Conservation (phyloP, 2,797 vertebrate species). For the Premnoplex brunnescens region DNA sequence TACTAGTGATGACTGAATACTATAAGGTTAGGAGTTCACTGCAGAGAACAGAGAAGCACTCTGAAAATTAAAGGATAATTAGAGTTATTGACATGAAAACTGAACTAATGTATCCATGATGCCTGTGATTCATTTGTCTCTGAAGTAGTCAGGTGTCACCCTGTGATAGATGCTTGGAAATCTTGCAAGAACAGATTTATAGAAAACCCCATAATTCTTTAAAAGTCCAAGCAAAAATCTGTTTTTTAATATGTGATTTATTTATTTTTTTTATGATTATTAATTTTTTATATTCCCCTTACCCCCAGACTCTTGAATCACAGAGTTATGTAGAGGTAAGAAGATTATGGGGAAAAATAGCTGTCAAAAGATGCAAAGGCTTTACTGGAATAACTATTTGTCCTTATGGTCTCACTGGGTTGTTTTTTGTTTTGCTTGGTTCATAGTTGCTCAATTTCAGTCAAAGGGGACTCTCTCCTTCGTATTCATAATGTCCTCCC, state of each 20-base stretch:
- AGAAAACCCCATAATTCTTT: background rate
- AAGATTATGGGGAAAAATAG: background rate
- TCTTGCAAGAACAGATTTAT: background rate
- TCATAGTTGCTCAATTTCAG: background rate
- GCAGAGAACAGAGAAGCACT: background rate
- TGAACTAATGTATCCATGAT: background rate
- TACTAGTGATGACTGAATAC: background rate
- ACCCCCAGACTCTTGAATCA: background rate
- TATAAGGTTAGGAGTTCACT: background rate
- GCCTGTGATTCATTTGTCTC: background rate
- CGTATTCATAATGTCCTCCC: background rate
- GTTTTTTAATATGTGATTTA: background rate
- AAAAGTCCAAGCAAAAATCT: background rate
- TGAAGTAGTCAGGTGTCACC: background rate
- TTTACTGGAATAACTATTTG: background rate
- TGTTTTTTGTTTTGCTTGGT: background rate
- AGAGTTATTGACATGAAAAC: background rate
- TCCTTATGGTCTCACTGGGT: background rate
- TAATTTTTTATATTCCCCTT: background rate
- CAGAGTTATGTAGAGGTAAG: background rate
- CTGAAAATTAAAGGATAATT: background rate
- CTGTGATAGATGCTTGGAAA: background rate
- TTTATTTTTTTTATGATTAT: too few species aligned
- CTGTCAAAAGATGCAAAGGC: background rate
- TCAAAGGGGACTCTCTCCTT: background rate